Base-by-base conservation (phyloP, 2,888 invertebrate genomes). In the Opisthograptis luteolata region DNA sequence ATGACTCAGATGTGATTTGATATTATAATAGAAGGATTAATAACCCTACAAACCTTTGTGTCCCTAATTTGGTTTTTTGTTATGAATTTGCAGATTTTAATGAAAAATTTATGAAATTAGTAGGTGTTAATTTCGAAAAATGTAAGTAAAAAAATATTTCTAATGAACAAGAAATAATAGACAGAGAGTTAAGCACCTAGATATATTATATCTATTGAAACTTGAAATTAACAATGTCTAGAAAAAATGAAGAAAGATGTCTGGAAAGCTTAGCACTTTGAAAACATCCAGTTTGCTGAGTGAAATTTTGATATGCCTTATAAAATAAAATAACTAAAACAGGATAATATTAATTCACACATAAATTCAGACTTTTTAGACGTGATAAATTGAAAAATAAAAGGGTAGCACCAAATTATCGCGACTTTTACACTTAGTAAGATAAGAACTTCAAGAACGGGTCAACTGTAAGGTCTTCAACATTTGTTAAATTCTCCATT, bases 251-350 rank as follows among this genome's bases (percentile, higher is more conserved):
- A n/a, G n/a, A n/a, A n/a, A n/a, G n/a, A n/a, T n/a, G n/a, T 14
- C 12, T 34, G 81, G 82, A 82, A 82, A 82, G 81, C 77, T n/a
- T 76, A 67, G 67, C n/a, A 2, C 6, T 22, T 14, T 13, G 9
- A 17, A 13, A 20, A 20, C 61, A 68, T 76, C 65, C 70, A 78
- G 73, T 34, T 34, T 22, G 15, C 9, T 22, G 14, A 15, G n/a
- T n/a, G n/a, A n/a, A n/a, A n/a, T n/a, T n/a, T n/a, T n/a, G n/a
- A n/a, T n/a, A n/a, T n/a, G n/a, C n/a, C n/a, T n/a, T n/a, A n/a
- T n/a, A n/a, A n/a, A n/a, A n/a, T n/a, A n/a, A n/a, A n/a, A n/a
- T n/a, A n/a, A n/a, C n/a, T n/a, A n/a, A n/a, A n/a, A n/a, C n/a
- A n/a, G n/a, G n/a, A n/a, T n/a, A n/a, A 37, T 19, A 19, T 27